Percentiles rank a stretch among this genome's conserved stretches.
These are phyloP conservation scores for Strigamia crassipes DNA, from an alignment of 2,888 invertebrate genomes.

Conservation along the genomic window DNA sequence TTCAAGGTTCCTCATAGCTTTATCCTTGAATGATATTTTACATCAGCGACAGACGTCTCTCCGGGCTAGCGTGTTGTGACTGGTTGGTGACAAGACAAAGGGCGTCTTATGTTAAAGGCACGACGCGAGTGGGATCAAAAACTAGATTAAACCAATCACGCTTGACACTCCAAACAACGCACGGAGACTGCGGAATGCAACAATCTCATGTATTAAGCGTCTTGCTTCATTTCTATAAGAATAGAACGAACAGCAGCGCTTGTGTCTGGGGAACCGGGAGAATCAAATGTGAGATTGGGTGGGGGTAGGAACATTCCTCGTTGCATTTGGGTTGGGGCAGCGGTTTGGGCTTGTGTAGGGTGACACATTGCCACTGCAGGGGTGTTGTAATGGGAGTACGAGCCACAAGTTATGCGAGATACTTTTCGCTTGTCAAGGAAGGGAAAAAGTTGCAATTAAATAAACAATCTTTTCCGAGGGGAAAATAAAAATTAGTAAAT, in stretches of 20 bases:
- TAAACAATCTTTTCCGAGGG: too few species aligned
- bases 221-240: background rate
- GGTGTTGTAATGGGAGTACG: background rate
- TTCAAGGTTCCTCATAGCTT: background rate
- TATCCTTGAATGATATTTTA: slow-evolving; percentile 5
- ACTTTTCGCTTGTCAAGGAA: too few species aligned
- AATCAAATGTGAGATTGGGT: background rate
- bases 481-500: too few species aligned
- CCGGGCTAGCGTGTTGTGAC: background rate
- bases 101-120: background rate
- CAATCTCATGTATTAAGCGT: background rate
- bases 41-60: background rate
- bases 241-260: background rate
- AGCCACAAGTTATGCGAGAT: too few species aligned
- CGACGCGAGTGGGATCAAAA: slow-evolving; percentile 5
- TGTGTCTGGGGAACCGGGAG: background rate
- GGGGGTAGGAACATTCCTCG: slow-evolving; percentile 15
- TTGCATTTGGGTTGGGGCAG: slow-evolving; percentile 26
- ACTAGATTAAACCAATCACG: slow-evolving; percentile 23
- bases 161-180: background rate
- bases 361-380: background rate
- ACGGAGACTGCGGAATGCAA: background rate
- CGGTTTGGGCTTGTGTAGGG: background rate
- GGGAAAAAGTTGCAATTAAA: too few species aligned
- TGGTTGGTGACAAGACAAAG: slow-evolving; percentile 9